A percentile compares a stretch with the other conserved stretches of the same genome.
phyloP scores from a whole-genome alignment of 2,888 invertebrate species.

The Drosophila austrosaltans region DNA sequence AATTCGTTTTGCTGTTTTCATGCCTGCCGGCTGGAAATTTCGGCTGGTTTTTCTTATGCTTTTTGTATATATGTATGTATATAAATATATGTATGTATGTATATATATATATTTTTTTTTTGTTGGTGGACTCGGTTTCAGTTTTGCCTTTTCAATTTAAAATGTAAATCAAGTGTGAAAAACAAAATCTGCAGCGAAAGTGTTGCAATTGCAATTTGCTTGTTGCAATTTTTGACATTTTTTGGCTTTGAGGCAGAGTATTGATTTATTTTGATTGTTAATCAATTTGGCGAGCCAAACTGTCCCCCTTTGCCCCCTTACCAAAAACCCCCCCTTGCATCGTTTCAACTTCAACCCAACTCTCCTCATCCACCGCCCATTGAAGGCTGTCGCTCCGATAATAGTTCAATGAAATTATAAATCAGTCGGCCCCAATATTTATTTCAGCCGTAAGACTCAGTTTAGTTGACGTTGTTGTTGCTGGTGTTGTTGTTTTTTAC shows the following conservation, averaged over 20 bases:
- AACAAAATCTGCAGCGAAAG: conserved; percentile 75
- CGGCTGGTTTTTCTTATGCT: conserved; percentile 36
- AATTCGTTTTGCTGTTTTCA: conserved; percentile 75
- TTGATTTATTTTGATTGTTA: conserved; percentile 77
- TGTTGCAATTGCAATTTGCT: conserved; percentile 77
- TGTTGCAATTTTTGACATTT: conserved; percentile 72
- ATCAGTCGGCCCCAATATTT: conserved; percentile 50
- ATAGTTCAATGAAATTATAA: conserved; percentile 77
- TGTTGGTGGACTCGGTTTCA: conserved; percentile 41
- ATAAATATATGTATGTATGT: not conserved
- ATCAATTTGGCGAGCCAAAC: conserved; percentile 67
- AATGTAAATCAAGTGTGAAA: conserved; percentile 77
- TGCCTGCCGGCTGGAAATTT: conserved; percentile 70
- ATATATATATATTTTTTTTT: not conserved
- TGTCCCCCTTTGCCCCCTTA: conserved; percentile 17
- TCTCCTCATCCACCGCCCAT: not conserved
- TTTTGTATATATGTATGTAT: not conserved
- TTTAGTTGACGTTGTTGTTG: not conserved
- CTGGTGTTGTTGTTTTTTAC: conserved; percentile 10
- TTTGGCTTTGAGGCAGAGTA: conserved; percentile 68
- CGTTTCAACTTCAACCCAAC: no score
- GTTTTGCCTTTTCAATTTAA: conserved; percentile 72
- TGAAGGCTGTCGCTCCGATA: conserved; percentile 49
- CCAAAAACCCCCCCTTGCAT: not conserved
- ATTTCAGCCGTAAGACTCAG: conserved; percentile 17